Base-by-base conservation (phyloP, 2,797 vertebrate species). In the Enteromius viviparus region DNA sequence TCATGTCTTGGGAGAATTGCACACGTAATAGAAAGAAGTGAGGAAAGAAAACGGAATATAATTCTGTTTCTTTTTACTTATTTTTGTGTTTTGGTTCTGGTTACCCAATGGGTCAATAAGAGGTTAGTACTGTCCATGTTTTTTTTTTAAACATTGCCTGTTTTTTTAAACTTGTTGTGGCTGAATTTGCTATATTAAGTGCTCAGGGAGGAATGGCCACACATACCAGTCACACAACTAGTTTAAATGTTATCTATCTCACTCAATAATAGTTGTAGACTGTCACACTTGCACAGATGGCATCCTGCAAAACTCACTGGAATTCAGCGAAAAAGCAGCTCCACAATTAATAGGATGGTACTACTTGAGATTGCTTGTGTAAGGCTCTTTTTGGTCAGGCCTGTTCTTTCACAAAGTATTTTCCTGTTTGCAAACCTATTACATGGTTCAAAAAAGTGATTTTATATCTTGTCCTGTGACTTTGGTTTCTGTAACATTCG, bases 221-320 rank as follows among this genome's bases (percentile, higher is more conserved):
- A 78, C 79, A 47, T 72, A 65, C 15, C 51, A 29, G 17, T 65
- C n/a, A 71, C 69, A 71, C 40, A 49, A 29, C 10, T 4, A 9
- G 10, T 68, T 19, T 68, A 68, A 82, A 68, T 66, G 71, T 45
- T 42, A 74, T 74, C 1, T 75, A 3, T 75, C 60, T 40, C 21
- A 65, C 47, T 76, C 47, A 66, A 29, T 82, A 68, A 55, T 75
- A 65, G 71, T 82, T 76, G 80, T 75, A 81, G 60, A 75, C 42
- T 32, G 68, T 66, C 60, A 76, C 71, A 82, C 81, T 40, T 81
- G 70, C 58, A 81, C 81, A 82, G 72, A 76, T 82, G 80, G 74
- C 51, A 76, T 76, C 74, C 19, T 55, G 64, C 37, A 69, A 76
- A 82, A 58, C 26, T 23, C 32, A 83, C 62, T 55, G 71, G 12